Percentiles rank a stretch among this genome's conserved stretches.
Conservation (phyloP, 2,113 vertebrate species). For the Canis aureus region DNA sequence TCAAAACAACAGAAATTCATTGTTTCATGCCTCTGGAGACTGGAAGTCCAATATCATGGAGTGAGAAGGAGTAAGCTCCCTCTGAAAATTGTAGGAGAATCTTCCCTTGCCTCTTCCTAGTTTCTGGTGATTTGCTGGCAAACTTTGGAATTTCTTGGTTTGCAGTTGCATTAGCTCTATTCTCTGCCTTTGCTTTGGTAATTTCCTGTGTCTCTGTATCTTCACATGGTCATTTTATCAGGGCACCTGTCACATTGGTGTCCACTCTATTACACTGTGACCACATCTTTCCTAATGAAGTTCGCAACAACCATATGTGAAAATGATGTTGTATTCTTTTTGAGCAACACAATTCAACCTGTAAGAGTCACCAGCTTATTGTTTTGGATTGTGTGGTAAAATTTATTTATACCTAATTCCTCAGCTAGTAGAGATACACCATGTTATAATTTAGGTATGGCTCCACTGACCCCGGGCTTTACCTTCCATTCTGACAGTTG, state of each 20-base stretch:
- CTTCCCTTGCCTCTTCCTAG: not conserved
- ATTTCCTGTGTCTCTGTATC: not conserved
- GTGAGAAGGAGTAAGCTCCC: fast-evolving
- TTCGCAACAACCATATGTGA: not conserved
- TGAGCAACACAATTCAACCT: not conserved
- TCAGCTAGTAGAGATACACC: not conserved
- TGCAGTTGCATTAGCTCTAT: not conserved
- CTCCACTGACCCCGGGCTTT: not conserved
- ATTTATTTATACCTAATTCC: not conserved
- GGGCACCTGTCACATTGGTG: not conserved
- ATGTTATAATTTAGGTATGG: not conserved
- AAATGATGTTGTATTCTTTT: not conserved
- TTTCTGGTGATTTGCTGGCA: not conserved
- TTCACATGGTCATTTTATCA: not conserved
- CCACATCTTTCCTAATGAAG: not conserved
- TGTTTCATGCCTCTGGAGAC: not conserved
- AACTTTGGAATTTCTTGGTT: not conserved
- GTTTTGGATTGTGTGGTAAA: not conserved
- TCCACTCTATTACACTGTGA: not conserved
- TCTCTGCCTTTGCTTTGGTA: not conserved
- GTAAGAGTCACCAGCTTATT: not conserved
- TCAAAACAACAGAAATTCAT: not conserved
- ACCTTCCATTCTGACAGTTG: not conserved
- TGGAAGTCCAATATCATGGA: not conserved
- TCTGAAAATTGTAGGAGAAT: not conserved